Evolutionary conservation across 53 echinoderm and acorn worm species (phyloP).

Genomic region (Paracentrotus lividus): DNA sequence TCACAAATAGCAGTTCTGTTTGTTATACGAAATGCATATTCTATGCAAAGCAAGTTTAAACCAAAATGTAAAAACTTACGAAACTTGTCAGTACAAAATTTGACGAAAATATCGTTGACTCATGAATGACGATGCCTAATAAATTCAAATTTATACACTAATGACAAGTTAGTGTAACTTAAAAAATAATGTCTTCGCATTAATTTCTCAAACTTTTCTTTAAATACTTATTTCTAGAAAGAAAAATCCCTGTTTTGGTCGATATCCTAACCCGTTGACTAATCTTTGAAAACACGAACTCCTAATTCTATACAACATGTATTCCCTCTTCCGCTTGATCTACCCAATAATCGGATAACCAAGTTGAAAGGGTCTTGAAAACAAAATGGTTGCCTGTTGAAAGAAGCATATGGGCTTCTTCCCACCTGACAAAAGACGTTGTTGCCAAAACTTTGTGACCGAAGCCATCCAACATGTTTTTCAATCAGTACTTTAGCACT

Average conservation of each 20-base stretch:
- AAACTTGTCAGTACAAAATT: too few relatives aligned
- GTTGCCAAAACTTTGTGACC: conserved; percentile 43
- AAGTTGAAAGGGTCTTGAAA: conserved; percentile 20
- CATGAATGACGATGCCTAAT: too few relatives aligned
- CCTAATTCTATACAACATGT: conserved; percentile 24
- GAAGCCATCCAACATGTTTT: conserved; percentile 46
- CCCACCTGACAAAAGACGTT: conserved; percentile 41
- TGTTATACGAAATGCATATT: too few relatives aligned
- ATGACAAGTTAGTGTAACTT: too few relatives aligned
- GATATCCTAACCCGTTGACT: background rate
- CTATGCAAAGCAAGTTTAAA: too few relatives aligned
- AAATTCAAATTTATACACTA: too few relatives aligned
- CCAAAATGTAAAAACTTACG: too few relatives aligned
- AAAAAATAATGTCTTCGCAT: too few relatives aligned
- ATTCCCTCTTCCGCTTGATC: background rate
- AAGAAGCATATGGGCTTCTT: conserved; percentile 31
- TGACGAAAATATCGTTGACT: too few relatives aligned
- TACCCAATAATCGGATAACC: conserved; percentile 7
- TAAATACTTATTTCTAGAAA: background rate
- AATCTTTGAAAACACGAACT: conserved; percentile 24
- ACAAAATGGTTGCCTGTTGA: conserved; percentile 3
- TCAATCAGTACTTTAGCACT: conserved; percentile 68
- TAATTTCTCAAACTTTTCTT: too few relatives aligned
- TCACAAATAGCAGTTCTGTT: too few relatives aligned
- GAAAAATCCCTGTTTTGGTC: background rate